Percentiles rank a stretch among this genome's conserved stretches.
Evolutionary conservation across 2,888 invertebrate genomes (phyloP).

Genomic region (Piscicola geometra): DNA sequence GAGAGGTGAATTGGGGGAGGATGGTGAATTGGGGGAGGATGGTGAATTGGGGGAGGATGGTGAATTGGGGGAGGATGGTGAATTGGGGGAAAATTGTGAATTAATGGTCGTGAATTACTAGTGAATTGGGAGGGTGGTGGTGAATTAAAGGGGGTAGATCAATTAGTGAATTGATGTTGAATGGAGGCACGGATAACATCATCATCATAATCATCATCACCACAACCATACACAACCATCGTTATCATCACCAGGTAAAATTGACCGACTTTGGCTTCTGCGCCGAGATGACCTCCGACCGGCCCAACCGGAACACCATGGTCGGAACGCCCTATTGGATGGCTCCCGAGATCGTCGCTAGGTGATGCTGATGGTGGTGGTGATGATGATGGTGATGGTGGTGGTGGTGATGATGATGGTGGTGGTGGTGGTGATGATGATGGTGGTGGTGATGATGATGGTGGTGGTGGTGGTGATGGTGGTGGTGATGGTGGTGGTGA

Average conservation of each 20-base stretch:
- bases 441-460: conserved; percentile 11
- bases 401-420: background rate
- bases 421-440: background rate
- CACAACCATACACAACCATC: too few species aligned
- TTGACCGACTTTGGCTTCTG: conserved; percentile 99
- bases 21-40: background rate
- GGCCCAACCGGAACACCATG: conserved; percentile 99
- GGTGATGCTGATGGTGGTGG: conserved; percentile 44
- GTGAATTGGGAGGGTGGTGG: too few species aligned
- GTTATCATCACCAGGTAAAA: conserved; percentile 97
- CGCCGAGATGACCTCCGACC: conserved; percentile 98
- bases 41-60: background rate
- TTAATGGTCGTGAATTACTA: too few species aligned
- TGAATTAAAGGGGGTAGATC: too few species aligned
- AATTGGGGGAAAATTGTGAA: too few species aligned
- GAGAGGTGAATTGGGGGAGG: conserved; percentile 69
- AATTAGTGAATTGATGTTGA: too few species aligned
- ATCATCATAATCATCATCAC: conserved; percentile 65
- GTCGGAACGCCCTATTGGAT: conserved; percentile 80
- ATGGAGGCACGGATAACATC: too few species aligned
- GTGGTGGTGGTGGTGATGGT: background rate
- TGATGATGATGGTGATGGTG: background rate
- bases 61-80: too few species aligned
- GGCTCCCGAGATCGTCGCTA: conserved; percentile 57
- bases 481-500: background rate